These are phyloP conservation scores for Palythoa heliodiscus DNA, from an alignment of 92 coral and sea anemone species.

Conservation along the genomic window DNA sequence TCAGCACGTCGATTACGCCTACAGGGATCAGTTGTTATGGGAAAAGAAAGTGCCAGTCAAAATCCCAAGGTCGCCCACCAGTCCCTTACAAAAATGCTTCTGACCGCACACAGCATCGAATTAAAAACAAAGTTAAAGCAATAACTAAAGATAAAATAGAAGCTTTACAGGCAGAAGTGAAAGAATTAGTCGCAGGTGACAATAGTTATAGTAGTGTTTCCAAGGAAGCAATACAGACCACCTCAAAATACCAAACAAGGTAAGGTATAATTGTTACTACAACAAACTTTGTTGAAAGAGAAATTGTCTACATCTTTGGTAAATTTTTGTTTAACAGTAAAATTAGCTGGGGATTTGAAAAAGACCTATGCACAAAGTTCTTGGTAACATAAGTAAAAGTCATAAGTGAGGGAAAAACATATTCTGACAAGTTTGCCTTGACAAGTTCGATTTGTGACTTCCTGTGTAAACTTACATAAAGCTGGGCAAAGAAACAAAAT, in stretches of 20 bases:
- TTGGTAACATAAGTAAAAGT: neutral
- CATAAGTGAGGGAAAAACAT: neutral
- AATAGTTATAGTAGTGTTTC: neutral
- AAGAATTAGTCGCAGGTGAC: conserved; percentile 1
- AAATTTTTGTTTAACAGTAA: neutral
- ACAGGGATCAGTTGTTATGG: conserved; percentile 2
- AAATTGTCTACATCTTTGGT: neutral
- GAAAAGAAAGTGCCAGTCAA: neutral
- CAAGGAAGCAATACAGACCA: conserved; percentile 16
- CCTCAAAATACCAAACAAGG: conserved; percentile 26
- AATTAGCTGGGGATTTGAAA: too few species aligned
- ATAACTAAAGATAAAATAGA: too few species aligned
- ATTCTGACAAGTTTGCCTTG: neutral
- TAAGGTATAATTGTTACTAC: neutral
- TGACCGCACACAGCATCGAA: too few species aligned
- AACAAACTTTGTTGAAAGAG: neutral
- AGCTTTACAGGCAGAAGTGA: conserved; percentile 16
- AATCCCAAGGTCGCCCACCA: too few species aligned
- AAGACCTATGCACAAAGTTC: neutral
- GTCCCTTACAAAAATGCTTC: too few species aligned
- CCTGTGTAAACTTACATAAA: too few species aligned
- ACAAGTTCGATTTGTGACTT: too few species aligned
- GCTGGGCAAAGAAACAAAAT: neutral
- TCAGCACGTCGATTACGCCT: conserved; percentile 16
- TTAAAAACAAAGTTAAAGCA: too few species aligned